Conservation (phyloP, 2,888 invertebrate species). For the Diarsia dahlii region DNA sequence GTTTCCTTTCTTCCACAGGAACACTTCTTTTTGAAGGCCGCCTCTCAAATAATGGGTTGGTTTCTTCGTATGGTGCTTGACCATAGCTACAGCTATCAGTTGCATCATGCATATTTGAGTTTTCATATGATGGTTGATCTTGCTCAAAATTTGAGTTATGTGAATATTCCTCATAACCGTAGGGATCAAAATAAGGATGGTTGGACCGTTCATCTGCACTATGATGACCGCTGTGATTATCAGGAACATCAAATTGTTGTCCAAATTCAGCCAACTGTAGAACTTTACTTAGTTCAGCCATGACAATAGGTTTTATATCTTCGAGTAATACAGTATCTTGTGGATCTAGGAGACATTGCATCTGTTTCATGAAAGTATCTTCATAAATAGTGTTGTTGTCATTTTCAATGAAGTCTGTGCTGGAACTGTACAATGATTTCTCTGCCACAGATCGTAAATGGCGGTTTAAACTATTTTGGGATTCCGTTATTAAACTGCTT, state of each 20-base stretch:
- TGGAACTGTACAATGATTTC: constrained; percentile 83
- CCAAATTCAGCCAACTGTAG: constrained; percentile 86
- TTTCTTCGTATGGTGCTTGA: constrained; percentile 50
- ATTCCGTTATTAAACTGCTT: constrained; percentile 87
- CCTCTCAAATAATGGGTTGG: constrained; percentile 76
- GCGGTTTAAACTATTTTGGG: constrained; percentile 86
- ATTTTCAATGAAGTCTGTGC: constrained; percentile 89
- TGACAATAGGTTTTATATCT: constrained; percentile 91
- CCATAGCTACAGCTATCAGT: constrained; percentile 54
- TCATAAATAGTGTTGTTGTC: constrained; percentile 93
- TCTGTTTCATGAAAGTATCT: constrained; percentile 94
- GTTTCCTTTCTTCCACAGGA: constrained; percentile 54
- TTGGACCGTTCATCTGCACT: constrained; percentile 63
- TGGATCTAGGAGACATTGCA: constrained; percentile 91
- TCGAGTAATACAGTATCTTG: constrained; percentile 90
- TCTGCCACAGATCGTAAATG: constrained; percentile 87
- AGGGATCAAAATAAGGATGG: constrained; percentile 64
- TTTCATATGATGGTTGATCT: constrained; percentile 50
- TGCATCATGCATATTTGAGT: constrained; percentile 55
- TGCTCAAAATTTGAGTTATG: constrained; percentile 66
- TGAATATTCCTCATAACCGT: constrained; percentile 65
- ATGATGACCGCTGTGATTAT: constrained; percentile 62
- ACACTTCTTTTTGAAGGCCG: constrained; percentile 66
- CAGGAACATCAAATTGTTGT: constrained; percentile 69
- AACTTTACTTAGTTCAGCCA: constrained; percentile 91